Percentiles rank a stretch among this genome's conserved stretches.
phyloP scores from a whole-genome alignment of 1,140 invertebrate species.

The Plutomurus gul region DNA sequence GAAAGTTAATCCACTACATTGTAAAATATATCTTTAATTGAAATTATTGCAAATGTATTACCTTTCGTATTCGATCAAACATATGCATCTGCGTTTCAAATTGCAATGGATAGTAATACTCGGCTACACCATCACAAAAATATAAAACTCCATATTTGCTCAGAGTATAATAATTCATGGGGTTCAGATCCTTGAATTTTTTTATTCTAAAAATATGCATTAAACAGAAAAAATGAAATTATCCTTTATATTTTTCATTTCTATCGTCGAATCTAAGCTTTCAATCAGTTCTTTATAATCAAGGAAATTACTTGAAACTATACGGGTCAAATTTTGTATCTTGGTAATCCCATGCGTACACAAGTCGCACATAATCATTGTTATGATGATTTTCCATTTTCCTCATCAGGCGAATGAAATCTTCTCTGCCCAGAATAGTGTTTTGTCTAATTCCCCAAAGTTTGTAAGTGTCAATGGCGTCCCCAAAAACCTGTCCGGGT shows the following conservation, averaged over 20 bases:
- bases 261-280: not conserved
- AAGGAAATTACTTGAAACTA: constrained; percentile 40
- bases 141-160: constrained; percentile 47
- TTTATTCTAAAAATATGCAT: constrained; percentile 29
- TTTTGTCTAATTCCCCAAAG: constrained; percentile 48
- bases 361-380: constrained; percentile 48
- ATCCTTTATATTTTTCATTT: not conserved
- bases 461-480: constrained; percentile 41
- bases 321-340: constrained; percentile 48
- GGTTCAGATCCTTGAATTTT: constrained; percentile 32
- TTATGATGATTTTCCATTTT: constrained; percentile 40
- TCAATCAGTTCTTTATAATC: not conserved
- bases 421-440: constrained; percentile 14
- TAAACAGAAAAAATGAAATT: not conserved
- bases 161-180: constrained; percentile 41
- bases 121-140: constrained; percentile 39
- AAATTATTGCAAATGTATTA: not conserved
- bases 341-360: constrained; percentile 5
- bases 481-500: constrained; percentile 39
- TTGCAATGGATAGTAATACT: constrained; percentile 32
- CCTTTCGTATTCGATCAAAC: constrained; percentile 44
- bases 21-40: not conserved
- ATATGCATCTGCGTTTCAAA: constrained; percentile 49
- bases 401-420: constrained; percentile 44
- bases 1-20: too few relatives aligned